Evolutionary conservation across 2,888 invertebrate genomes (phyloP).

Genomic region (Melieria crassipennis): DNA sequence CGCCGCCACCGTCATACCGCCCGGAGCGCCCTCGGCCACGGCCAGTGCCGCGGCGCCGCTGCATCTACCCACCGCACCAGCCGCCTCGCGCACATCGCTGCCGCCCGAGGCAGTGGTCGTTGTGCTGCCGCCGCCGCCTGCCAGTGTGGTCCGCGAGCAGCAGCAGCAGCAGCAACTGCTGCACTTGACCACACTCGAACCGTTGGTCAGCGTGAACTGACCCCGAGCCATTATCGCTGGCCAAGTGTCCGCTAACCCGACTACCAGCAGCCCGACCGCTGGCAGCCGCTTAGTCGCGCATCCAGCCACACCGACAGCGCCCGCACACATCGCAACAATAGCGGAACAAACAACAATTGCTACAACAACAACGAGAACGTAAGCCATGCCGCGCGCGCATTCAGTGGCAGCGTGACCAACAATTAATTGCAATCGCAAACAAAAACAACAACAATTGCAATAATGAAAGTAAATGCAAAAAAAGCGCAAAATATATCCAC

Average conservation of each 20-base stretch:
- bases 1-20: conserved; percentile 57
- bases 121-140: conserved; percentile 51
- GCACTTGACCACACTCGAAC: conserved; percentile 51
- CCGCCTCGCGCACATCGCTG: background rate
- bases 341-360: background rate
- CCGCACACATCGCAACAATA: conserved; percentile 26
- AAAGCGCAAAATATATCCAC: no score
- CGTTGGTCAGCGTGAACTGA: conserved; percentile 62
- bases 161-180: conserved; percentile 26
- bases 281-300: conserved; percentile 36
- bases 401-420: background rate
- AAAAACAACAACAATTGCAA: no score
- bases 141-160: conserved; percentile 48
- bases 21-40: conserved; percentile 55
- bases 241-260: conserved; percentile 20
- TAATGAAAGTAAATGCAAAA: no score
- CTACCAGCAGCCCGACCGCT: conserved; percentile 1
- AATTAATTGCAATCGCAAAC: background rate
- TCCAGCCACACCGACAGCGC: conserved; percentile 29
- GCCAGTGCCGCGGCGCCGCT: conserved; percentile 16
- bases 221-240: conserved; percentile 49
- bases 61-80: background rate
- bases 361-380: no score
- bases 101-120: conserved; percentile 56
- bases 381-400: no score